Conservation (phyloP, 2,797 vertebrate genomes). For the Myiothlypis chrysogaster region DNA sequence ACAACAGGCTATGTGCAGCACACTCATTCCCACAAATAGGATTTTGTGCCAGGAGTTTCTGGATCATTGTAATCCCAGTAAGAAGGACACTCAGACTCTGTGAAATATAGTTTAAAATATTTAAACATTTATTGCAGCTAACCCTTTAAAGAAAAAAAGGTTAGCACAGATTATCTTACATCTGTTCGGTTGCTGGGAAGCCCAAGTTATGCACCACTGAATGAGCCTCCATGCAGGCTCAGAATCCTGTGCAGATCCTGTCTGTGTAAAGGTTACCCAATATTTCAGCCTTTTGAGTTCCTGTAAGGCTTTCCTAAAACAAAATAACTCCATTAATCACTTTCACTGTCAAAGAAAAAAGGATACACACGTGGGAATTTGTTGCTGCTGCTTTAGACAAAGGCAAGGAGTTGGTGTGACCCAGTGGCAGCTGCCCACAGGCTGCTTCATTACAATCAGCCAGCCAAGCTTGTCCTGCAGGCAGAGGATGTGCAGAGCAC, state of each 20-base stretch:
- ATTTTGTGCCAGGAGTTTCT: neutral
- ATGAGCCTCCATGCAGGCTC: neutral
- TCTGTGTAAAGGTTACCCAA: neutral
- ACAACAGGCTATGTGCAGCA: neutral
- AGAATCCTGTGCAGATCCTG: neutral
- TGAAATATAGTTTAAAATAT: neutral
- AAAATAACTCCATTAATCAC: neutral
- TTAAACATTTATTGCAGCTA: neutral
- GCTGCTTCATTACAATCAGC: neutral
- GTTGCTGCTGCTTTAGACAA: neutral
- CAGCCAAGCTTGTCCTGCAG: neutral
- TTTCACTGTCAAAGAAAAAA: neutral
- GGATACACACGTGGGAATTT: rapidly evolving
- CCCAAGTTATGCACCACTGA: rapidly evolving
- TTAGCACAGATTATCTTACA: neutral
- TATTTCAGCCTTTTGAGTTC: neutral
- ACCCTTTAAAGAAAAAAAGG: neutral
- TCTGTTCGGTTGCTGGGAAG: neutral
- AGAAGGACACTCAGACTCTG: neutral
- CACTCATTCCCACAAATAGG: neutral
- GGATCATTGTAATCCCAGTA: neutral
- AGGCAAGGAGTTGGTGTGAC: neutral
- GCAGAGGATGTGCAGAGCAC: neutral
- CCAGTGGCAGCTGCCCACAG: neutral
- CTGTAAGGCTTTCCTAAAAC: neutral